Conservation (phyloP, 2,888 invertebrate genomes). For the Drosophila siamana region DNA sequence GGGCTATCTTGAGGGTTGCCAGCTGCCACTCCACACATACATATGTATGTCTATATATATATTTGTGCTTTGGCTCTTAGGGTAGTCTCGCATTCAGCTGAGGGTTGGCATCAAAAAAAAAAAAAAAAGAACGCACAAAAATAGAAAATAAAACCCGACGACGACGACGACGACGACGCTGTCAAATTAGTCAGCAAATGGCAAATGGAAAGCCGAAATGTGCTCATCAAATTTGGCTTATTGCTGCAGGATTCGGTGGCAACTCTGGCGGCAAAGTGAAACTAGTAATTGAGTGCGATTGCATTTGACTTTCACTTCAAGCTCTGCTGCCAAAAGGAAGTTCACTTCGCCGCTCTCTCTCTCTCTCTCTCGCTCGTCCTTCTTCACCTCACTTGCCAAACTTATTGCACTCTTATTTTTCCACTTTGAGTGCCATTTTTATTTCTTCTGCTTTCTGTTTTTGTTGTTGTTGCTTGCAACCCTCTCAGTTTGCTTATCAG, state of each 20-base stretch:
- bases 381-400: background rate
- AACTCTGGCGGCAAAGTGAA: slow-evolving; percentile 5
- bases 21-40: slow-evolving; percentile 38
- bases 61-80: background rate
- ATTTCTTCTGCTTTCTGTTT: background rate
- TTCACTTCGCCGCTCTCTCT: too few relatives aligned
- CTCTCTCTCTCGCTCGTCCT: too few relatives aligned
- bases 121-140: background rate
- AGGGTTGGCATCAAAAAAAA: slow-evolving; percentile 57
- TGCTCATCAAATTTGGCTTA: slow-evolving; percentile 62
- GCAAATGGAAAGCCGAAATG: slow-evolving; percentile 55
- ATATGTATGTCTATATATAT: slow-evolving; percentile 4
- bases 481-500: background rate
- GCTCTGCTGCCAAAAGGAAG: too few relatives aligned
- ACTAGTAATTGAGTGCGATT: background rate
- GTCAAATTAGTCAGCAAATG: slow-evolving; percentile 68
- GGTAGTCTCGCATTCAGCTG: slow-evolving; percentile 18
- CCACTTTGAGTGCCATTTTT: background rate
- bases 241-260: slow-evolving; percentile 40
- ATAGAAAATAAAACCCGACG: slow-evolving; percentile 20
- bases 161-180: slow-evolving; percentile 44
- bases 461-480: background rate
- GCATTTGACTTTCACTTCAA: background rate
- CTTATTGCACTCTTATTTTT: background rate
- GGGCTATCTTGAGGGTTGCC: slow-evolving; percentile 55